Conservation (phyloP, 2,113 vertebrate genomes). For the Ammospiza caudacuta region DNA sequence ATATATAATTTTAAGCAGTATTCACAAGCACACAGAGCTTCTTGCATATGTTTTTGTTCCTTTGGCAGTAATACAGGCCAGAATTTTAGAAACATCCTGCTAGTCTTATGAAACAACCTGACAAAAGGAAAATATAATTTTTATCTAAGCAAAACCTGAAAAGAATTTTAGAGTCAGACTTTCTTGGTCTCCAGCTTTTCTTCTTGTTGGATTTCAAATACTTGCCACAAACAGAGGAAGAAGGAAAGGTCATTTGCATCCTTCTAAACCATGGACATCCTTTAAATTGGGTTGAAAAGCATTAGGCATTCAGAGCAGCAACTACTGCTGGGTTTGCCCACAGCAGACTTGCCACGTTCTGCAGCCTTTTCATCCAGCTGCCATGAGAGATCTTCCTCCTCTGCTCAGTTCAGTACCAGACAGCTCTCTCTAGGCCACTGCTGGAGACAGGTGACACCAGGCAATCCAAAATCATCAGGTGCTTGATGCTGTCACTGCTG, state of each 20-base stretch:
- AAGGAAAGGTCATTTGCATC: background rate
- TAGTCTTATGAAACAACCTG: background rate
- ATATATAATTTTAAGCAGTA: background rate
- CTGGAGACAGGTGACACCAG: background rate
- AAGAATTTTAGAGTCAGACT: background rate
- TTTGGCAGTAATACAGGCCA: background rate
- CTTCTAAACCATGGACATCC: background rate
- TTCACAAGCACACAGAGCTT: background rate
- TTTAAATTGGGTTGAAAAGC: background rate
- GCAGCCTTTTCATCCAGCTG: background rate
- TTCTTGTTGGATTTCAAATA: constrained; percentile 19
- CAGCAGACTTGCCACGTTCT: background rate
- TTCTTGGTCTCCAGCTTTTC: background rate
- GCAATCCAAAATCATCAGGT: background rate
- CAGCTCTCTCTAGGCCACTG: background rate
- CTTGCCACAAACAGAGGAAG: constrained; percentile 19
- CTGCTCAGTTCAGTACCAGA: background rate
- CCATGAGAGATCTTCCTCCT: background rate
- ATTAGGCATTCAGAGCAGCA: background rate
- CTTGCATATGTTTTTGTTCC: background rate
- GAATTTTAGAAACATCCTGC: constrained; percentile 20
- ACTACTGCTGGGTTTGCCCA: background rate
- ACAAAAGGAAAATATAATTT: constrained; percentile 20
- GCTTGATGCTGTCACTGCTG: background rate
- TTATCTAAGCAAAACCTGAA: constrained; percentile 2